Evolutionary conservation across 2,797 vertebrate genomes (phyloP).

Genomic region (Nannoperca australis): DNA sequence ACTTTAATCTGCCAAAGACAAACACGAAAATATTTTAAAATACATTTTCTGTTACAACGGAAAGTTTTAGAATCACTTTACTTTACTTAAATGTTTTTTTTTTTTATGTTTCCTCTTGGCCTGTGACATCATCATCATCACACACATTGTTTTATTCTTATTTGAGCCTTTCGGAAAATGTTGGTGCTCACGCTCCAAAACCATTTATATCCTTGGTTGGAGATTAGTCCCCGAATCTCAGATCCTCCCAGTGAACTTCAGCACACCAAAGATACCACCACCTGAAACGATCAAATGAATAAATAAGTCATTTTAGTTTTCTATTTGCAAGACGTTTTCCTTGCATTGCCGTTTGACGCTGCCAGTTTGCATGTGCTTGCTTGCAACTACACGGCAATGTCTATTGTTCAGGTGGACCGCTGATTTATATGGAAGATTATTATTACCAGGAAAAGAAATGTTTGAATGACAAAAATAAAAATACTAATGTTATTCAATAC

Average conservation of each 20-base stretch:
- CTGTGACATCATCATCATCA: background rate
- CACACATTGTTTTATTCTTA: background rate
- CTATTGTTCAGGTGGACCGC: background rate
- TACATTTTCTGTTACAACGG: background rate
- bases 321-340: no score
- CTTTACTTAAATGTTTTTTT: conserved; percentile 39
- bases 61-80: no score
- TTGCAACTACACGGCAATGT: background rate
- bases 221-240: conserved; percentile 27
- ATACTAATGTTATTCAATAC: background rate
- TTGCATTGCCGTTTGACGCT: no score
- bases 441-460: background rate
- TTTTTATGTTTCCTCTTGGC: no score
- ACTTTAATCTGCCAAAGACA: background rate
- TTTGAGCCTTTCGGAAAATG: conserved; percentile 42
- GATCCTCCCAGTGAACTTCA: conserved; percentile 73
- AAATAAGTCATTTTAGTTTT: no score
- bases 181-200: background rate
- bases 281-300: conserved; percentile 61
- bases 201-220: background rate
- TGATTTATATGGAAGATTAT: background rate
- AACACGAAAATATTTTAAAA: conserved; percentile 10
- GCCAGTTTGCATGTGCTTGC: background rate
- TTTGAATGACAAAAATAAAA: background rate
- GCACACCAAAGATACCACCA: conserved; percentile 76